Evolutionary conservation across 2,888 invertebrate species (phyloP), one percentile per base, ranked within the genome.

Genomic region (Phania funesta): DNA sequence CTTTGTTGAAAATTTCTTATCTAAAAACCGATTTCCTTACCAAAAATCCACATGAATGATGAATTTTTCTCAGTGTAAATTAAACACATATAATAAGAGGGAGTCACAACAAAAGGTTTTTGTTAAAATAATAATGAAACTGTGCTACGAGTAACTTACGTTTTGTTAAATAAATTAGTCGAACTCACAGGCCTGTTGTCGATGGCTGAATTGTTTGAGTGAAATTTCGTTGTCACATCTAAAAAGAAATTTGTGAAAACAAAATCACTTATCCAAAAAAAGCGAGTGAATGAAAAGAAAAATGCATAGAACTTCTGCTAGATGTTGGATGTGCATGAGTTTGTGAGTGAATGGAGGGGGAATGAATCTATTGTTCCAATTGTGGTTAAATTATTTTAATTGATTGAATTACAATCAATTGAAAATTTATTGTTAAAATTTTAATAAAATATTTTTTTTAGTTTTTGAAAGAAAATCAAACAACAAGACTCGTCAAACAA

Each of bases 381-480:
- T 76, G 76, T 46, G 44, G 44, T 35, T 75, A 65, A 65, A 65
- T 64, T 50, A 50, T 76, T 65, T 65, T 76, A 80, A 76, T 80
- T n/a, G n/a, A n/a, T 80, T 80, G 80, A 76, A 76, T 76, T 65
- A 38, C 58, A 76, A 71, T 76, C 80, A 80, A 80, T 80, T 76
- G 76, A 76, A 67, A 50, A 38, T 70, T 76, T 71, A 64, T 48
- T 41, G 24, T 29, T 44, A 18, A 56, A 24, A 11, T 44, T 60
- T 18, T 26, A 29, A 38, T 8, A n/a, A n/a, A n/a, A n/a, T n/a
- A n/a, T 48, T 8, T 67, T n/a, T 38, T 38, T 56, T n/a, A 16
- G 22, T 11, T 24, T 60, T 70, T 29, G 22, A 32, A 11, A 11
- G 41, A 5, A 67, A 67, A 68, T 44, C n/a, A 44, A 64, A 48